Base-by-base conservation (phyloP, 1,140 invertebrate species). In the Hylyphantes graminicola region DNA sequence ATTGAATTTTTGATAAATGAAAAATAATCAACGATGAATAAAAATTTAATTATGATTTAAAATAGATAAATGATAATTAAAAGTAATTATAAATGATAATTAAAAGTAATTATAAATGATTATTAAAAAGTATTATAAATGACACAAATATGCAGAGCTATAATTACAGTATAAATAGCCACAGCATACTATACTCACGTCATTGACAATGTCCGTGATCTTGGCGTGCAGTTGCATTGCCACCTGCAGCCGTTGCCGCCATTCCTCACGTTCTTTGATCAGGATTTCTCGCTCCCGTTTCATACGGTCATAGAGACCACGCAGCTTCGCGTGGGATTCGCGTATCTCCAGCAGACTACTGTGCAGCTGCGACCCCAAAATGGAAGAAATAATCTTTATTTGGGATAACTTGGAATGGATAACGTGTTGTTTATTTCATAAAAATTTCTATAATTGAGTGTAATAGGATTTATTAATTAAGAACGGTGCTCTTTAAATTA, bases 271-370 rank as follows among this genome's bases (percentile, higher is more conserved):
- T 87, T 97, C 95, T 86, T 93, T 93, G 87, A 97, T 95, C 86
- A 94, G 93, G 5, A 94, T 91, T 88, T 97, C 95, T 85, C 95
- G 95, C 88, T 98, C 96, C 59, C 95, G 91, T 65, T 95, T 91
- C 83, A 97, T 91, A 88, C 97, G 96, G 86, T 97, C 96, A 88
- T 96, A 97, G 61, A 96, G 95, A n/a, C 95, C 96, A 61, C 96
- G 91, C 68, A 97, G 89, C 89, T 97, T 97, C 8, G 96, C 96
- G 89, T 97, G 96, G 21, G 96, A 96, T 89, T 97, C 96, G 17
- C 96, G 91, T 50, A 97, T 89, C 89, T 97, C 96, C 48, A 97
- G 89, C 53, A 97, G 89, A 90, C 97, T 96, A 87, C 94, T 95
- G 89, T 97, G 96, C 17, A 97, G 89, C 91, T 97, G 92, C 17